Evolutionary conservation across 2,888 invertebrate species (phyloP).

Genomic region (Octonoba sinensis): DNA sequence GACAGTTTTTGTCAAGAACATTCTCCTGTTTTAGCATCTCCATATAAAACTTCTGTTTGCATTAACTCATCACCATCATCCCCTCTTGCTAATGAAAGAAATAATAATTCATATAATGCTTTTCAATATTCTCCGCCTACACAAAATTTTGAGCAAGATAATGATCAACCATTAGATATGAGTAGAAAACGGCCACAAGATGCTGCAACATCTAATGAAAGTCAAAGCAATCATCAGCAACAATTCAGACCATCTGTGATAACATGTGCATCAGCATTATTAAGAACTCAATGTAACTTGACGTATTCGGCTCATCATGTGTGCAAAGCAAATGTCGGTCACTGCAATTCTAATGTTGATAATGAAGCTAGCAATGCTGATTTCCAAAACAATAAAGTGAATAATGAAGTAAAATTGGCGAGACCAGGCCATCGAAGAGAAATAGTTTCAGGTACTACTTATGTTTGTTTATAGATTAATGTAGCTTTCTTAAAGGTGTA

Average conservation of each 20-base stretch:
- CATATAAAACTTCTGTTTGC: slow-evolving; percentile 18
- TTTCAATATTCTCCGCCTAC: slow-evolving; percentile 16
- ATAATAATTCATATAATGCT: slow-evolving; percentile 29
- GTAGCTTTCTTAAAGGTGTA: too few relatives aligned
- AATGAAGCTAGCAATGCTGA: slow-evolving; percentile 4
- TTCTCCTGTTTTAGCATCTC: slow-evolving; percentile 36
- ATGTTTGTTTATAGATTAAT: too few relatives aligned
- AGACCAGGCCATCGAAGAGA: slow-evolving; percentile 65
- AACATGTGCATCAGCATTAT: slow-evolving; percentile 73
- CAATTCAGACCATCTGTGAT: slow-evolving; percentile 77
- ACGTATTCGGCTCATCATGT: slow-evolving; percentile 50
- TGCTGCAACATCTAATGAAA: slow-evolving; percentile 13
- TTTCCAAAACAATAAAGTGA: slow-evolving; percentile 15
- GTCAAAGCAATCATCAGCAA: slow-evolving; percentile 35
- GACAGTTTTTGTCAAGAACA: slow-evolving; percentile 47
- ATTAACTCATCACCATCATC: slow-evolving; percentile 41
- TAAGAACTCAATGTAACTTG: slow-evolving; percentile 55
- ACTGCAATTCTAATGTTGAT: slow-evolving; percentile 38
- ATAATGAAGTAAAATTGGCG: slow-evolving; percentile 16
- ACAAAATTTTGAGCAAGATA: slow-evolving; percentile 31
- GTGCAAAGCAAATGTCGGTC: slow-evolving; percentile 36
- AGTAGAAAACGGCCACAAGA: slow-evolving; percentile 65
- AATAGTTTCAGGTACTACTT: slow-evolving; percentile 65
- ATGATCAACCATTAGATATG: slow-evolving; percentile 68
- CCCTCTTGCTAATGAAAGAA: slow-evolving; percentile 32